phyloP scores from a whole-genome alignment of 2,797 vertebrate species.

The Schizopygopsis pylzovi region DNA sequence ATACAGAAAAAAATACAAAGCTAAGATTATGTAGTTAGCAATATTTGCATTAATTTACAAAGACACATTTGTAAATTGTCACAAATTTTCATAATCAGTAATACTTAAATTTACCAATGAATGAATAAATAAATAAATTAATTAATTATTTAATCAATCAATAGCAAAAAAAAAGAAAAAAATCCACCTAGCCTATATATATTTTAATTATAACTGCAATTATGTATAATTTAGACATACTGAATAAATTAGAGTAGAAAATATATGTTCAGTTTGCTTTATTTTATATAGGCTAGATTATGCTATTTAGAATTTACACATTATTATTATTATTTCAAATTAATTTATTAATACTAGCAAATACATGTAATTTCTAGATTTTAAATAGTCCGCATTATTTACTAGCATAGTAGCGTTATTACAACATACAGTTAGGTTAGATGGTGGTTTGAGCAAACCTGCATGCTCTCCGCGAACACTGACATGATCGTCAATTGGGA shows the following conservation, averaged over 20 bases:
- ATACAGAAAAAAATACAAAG: background rate
- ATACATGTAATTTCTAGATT: background rate
- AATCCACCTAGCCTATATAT: too few relatives aligned
- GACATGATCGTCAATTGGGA: background rate
- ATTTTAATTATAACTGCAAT: too few relatives aligned
- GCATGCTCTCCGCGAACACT: background rate
- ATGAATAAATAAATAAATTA: background rate
- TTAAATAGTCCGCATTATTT: too few relatives aligned
- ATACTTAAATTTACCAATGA: background rate
- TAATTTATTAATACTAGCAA: background rate
- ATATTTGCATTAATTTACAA: background rate
- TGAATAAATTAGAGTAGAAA: background rate
- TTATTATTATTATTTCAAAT: background rate
- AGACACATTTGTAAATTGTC: background rate
- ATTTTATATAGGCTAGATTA: background rate
- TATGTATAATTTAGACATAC: background rate
- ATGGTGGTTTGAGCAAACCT: background rate
- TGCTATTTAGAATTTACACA: too few relatives aligned
- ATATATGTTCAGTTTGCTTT: background rate
- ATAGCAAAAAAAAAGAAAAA: too few relatives aligned
- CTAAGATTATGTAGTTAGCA: too few relatives aligned
- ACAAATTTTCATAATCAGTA: background rate
- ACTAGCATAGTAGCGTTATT: background rate
- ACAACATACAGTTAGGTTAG: background rate
- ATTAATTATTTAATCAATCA: too few relatives aligned